Base-by-base conservation (phyloP, 2,113 vertebrate species). In the Poeciliopsis prolifica region DNA sequence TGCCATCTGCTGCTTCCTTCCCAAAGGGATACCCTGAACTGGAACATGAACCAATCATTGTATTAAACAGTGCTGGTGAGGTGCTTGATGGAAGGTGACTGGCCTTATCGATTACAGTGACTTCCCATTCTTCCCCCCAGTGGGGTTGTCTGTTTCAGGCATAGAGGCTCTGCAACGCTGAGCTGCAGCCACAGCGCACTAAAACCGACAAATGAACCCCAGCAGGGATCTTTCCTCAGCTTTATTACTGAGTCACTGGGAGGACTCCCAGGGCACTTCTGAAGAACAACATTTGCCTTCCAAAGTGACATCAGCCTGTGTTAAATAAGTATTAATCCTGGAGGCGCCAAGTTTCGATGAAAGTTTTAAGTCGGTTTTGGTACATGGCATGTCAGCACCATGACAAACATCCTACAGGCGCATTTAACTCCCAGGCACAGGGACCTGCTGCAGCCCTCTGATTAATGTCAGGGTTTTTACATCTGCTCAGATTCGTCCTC, bases 251-350 rank as follows among this genome's bases (percentile, higher is more conserved):
- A 75, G 78, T 81, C 74, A 48, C 37, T 51, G 65, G 54, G 2
- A 40, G 60, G 81, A 74, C 51, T 83, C 63, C 70, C 72, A 12
- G 28, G 70, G 67, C 72, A n/a, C 75, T 77, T 70, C 73, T 40
- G 65, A 58, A 51, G 74, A 62, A 44, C 40, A 26, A 42, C 62
- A 69, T 82, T 83, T 75, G 35, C 80, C 77, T 85, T 80, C 62
- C 78, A 74, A 31, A 31, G 73, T 72, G 61, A 37, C 84, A 64
- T 68, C 77, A 33, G 69, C 15, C 77, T 22, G 66, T 69, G 19
- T 83, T 80, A 82, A 84, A 85, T 87, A 77, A 42, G 73, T 61
- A 84, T 89, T 86, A 78, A 87, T 86, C 79, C 85, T 72, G 72
- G 63, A 79, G 67, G 72, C 85, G 74, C 77, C 77, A 74, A 77